Evolutionary conservation across 37 sponge, comb jelly and placozoan genomes (phyloP).

Genomic region (Cliona cf. orientalis): DNA sequence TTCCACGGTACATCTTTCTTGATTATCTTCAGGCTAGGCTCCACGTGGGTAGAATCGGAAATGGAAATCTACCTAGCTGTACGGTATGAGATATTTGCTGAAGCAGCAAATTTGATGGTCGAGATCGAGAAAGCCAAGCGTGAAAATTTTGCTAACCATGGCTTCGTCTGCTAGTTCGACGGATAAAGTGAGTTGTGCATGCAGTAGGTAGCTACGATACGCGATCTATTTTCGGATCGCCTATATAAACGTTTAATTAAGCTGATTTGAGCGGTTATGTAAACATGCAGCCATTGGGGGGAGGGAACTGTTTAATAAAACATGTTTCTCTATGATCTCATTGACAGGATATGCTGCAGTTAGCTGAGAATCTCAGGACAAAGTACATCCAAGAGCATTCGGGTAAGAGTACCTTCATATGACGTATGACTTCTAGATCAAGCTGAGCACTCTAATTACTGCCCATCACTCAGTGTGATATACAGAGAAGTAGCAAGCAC

Average conservation of each 20-base stretch:
- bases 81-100: too few species aligned
- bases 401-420: too few species aligned
- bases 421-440: background rate
- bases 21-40: background rate
- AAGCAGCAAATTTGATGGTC: background rate
- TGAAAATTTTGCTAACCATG: constrained; percentile 3
- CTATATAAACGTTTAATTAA: too few species aligned
- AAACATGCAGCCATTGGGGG: background rate
- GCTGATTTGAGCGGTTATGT: background rate
- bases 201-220: too few species aligned
- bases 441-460: background rate
- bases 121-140: background rate
- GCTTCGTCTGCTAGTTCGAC: background rate
- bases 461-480: background rate
- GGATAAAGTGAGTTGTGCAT: background rate
- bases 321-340: background rate
- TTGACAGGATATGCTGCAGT: constrained; percentile 6
- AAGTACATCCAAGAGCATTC: constrained; percentile 23
- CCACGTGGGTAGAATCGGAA: too few species aligned
- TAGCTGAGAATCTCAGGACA: constrained; percentile 1
- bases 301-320: background rate
- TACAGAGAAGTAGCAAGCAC: too few species aligned
- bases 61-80: too few species aligned
- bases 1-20: background rate
- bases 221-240: too few species aligned